A percentile compares a stretch with the other conserved stretches of the same genome.
These are phyloP conservation scores for Phainopepla nitens DNA, from an alignment of 2,113 vertebrate species.

Conservation along the genomic window DNA sequence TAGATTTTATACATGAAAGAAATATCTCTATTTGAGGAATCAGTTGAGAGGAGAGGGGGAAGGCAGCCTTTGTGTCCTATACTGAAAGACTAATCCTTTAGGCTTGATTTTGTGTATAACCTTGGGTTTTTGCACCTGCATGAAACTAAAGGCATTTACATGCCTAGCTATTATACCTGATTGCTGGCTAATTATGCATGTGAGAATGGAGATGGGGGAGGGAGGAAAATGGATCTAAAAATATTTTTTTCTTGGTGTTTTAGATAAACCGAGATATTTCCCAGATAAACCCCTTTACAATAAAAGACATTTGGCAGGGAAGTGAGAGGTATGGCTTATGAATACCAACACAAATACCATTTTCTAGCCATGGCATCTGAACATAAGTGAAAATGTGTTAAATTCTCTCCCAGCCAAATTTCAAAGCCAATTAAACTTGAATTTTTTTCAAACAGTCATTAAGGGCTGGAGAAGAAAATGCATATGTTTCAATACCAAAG, in stretches of 20 bases:
- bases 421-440: slow-evolving; percentile 6
- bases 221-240: slow-evolving; percentile 20
- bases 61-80: background rate
- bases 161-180: slow-evolving; percentile 55
- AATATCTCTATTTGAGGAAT: background rate
- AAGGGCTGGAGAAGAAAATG: background rate
- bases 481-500: background rate
- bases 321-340: background rate
- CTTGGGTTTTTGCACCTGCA: slow-evolving; percentile 48
- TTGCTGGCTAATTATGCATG: slow-evolving; percentile 52
- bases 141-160: slow-evolving; percentile 43
- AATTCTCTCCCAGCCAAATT: background rate
- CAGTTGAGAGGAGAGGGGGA: background rate
- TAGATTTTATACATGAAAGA: background rate
- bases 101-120: slow-evolving; percentile 41
- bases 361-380: background rate
- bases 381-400: background rate
- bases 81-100: background rate
- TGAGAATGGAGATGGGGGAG: slow-evolving; percentile 1
- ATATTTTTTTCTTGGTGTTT: background rate
- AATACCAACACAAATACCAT: background rate
- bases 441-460: background rate
- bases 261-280: background rate
- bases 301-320: background rate
- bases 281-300: background rate